These are phyloP conservation scores for Otolemur crassicaudatus DNA, from an alignment of 2,797 vertebrate species.

Conservation along the genomic window DNA sequence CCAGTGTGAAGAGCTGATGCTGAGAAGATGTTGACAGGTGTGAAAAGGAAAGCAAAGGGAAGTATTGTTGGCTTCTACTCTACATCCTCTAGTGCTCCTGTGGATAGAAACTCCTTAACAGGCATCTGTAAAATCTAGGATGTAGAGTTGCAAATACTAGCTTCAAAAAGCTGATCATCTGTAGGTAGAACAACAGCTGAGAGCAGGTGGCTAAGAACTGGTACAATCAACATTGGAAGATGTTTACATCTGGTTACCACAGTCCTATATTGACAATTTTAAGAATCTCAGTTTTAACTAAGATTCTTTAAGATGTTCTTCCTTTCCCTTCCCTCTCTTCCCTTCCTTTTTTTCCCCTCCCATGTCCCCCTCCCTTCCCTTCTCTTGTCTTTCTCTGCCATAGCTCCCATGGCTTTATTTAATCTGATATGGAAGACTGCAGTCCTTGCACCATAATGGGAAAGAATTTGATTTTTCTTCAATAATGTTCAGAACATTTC, in stretches of 20 bases:
- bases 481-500: not conserved
- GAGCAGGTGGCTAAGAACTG: not conserved
- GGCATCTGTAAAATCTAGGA: not conserved
- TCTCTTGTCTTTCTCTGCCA: not conserved
- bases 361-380: not conserved
- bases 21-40: not conserved
- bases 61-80: not conserved
- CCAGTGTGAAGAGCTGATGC: not conserved
- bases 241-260: not conserved
- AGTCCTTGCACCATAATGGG: accelerated
- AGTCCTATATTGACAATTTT: not conserved
- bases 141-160: not conserved
- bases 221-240: not conserved
- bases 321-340: no score
- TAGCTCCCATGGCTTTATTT: not conserved
- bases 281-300: not conserved
- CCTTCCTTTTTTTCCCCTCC: not conserved
- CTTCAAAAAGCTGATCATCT: not conserved
- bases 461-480: not conserved
- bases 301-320: not conserved
- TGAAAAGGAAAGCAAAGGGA: not conserved
- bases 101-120: not conserved
- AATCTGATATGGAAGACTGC: not conserved
- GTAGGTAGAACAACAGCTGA: not conserved
- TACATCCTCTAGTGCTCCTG: not conserved